Conservation (phyloP, 2,797 vertebrate species). For the Pseudomugil tenellus region DNA sequence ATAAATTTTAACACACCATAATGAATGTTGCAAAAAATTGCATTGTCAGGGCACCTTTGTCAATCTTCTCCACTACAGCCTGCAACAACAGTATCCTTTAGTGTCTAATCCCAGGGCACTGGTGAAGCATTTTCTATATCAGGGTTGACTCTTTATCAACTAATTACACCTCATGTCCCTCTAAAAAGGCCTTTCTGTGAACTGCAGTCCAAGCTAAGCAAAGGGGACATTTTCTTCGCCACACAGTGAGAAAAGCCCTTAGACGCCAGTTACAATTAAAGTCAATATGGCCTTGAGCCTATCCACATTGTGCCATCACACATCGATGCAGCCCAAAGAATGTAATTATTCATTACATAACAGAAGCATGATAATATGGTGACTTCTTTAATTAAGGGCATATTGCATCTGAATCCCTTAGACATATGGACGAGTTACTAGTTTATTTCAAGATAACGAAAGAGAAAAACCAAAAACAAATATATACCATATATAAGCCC, state of each 20-base stretch:
- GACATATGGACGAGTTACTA: slow-evolving; percentile 5
- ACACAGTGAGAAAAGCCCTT: slow-evolving; percentile 56
- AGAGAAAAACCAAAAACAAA: too few species aligned
- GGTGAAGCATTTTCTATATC: slow-evolving; percentile 44
- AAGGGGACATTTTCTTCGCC: slow-evolving; percentile 55
- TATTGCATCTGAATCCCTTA: slow-evolving; percentile 35
- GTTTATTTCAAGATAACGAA: not conserved
- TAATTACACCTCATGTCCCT: slow-evolving; percentile 74
- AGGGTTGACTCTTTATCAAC: slow-evolving; percentile 65
- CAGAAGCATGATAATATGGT: slow-evolving; percentile 54
- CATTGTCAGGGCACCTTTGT: not conserved
- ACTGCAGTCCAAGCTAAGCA: slow-evolving; percentile 49
- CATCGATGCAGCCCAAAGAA: slow-evolving; percentile 45
- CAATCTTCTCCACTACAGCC: slow-evolving; percentile 1
- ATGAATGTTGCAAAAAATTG: slow-evolving; percentile 21
- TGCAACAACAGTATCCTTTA: slow-evolving; percentile 24
- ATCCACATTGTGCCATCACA: slow-evolving; percentile 50
- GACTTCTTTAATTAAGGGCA: slow-evolving; percentile 45
- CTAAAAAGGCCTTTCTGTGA: slow-evolving; percentile 53
- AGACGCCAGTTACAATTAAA: slow-evolving; percentile 76
- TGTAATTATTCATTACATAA: slow-evolving; percentile 57
- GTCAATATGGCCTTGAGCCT: slow-evolving; percentile 56
- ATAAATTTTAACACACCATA: not conserved
- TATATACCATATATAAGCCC: too few species aligned
- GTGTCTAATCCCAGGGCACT: slow-evolving; percentile 30